These are phyloP conservation scores for Indicator indicator DNA, from an alignment of 2,113 vertebrate species.

Conservation along the genomic window DNA sequence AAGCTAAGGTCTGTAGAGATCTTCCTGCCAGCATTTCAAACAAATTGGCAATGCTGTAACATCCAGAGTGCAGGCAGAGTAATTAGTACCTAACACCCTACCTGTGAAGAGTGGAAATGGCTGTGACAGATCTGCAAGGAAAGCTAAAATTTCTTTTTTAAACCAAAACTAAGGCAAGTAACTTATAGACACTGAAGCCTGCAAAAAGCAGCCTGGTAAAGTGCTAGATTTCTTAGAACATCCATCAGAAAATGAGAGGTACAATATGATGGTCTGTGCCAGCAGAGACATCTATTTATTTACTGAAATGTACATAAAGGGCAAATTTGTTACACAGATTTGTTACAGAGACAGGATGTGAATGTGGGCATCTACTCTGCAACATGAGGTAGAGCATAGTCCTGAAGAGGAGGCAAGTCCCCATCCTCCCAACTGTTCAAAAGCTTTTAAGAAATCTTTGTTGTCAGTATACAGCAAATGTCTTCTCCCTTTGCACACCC, in stretches of 20 bases:
- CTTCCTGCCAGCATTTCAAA: neutral
- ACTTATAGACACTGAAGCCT: fast-evolving
- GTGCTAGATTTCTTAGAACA: fast-evolving
- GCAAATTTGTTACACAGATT: neutral
- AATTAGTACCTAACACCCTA: neutral
- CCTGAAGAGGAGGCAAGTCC: neutral
- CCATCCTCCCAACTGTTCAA: neutral
- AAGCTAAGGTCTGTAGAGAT: neutral
- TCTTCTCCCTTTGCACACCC: neutral
- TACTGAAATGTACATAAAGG: neutral
- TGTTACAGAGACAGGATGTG: too few species aligned
- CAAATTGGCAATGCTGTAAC: neutral
- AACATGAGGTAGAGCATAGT: neutral
- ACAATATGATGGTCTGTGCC: neutral
- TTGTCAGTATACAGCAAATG: neutral
- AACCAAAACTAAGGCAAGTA: fast-evolving
- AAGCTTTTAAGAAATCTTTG: neutral
- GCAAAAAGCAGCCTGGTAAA: neutral
- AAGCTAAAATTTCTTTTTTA: neutral
- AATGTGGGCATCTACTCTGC: fast-evolving
- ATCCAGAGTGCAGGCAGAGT: neutral
- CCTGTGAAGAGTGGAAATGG: neutral
- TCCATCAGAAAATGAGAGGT: neutral
- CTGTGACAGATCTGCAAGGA: neutral
- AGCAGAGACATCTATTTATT: neutral